These are phyloP conservation scores for Chloroceryle inda DNA, from an alignment of 2,797 vertebrate species.

Conservation along the genomic window DNA sequence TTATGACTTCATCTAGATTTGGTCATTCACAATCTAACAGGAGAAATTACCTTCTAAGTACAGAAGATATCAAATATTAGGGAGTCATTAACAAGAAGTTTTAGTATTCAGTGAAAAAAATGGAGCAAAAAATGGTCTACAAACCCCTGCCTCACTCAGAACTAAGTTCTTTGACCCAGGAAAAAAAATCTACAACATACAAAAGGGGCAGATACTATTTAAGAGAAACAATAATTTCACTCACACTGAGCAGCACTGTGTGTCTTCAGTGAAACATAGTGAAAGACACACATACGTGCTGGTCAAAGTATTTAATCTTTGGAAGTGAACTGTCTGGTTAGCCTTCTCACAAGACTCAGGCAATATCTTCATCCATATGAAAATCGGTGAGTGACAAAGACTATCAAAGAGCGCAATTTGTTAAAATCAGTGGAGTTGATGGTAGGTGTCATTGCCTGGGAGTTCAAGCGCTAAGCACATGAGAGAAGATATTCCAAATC, in stretches of 20 bases:
- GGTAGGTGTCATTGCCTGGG: not conserved
- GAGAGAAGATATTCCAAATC: not conserved
- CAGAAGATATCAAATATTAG: not conserved
- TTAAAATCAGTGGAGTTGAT: not conserved
- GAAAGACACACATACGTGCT: rapidly evolving
- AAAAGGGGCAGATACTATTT: not conserved
- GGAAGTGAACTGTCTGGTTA: not conserved
- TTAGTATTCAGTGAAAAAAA: not conserved
- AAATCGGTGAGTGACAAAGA: not conserved
- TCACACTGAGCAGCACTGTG: not conserved
- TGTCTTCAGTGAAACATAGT: not conserved
- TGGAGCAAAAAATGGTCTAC: not conserved
- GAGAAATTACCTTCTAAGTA: not conserved
- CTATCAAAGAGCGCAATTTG: not conserved
- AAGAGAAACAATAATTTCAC: not conserved
- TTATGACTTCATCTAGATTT: not conserved
- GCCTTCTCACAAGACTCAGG: not conserved
- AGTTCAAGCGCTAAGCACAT: not conserved
- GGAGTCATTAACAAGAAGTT: not conserved
- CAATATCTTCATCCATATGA: not conserved
- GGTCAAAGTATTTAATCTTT: not conserved
- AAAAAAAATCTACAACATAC: not conserved
- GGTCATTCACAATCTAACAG: not conserved
- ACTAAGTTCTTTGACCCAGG: not conserved
- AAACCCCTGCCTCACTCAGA: not conserved